Conservation (phyloP, 2,888 invertebrate genomes). For the Torymus auratus region DNA sequence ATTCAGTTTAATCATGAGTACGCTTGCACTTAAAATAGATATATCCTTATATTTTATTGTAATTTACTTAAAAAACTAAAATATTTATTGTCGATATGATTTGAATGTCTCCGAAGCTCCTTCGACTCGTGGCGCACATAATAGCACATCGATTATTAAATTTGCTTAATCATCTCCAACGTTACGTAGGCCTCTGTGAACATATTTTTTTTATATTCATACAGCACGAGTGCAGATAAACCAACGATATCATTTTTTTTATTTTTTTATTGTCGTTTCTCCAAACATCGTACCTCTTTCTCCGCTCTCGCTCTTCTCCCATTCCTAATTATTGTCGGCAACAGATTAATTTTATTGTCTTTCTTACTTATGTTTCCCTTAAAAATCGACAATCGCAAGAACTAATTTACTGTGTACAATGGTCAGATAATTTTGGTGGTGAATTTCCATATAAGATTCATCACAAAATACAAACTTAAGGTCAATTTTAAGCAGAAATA, state of each 20-base stretch:
- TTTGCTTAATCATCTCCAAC: conserved; percentile 36
- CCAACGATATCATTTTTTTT: conserved; percentile 24
- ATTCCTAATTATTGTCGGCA: conserved; percentile 45
- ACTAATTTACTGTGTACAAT: no score
- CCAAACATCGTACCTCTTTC: not conserved
- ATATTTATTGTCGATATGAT: not conserved
- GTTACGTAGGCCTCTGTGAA: conserved; percentile 55
- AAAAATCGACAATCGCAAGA: not conserved
- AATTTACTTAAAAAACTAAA: conserved; percentile 4
- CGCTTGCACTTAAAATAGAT: no score
- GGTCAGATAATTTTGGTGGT: not conserved
- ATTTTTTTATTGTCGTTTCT: conserved; percentile 45
- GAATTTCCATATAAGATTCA: no score
- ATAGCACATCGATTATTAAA: not conserved
- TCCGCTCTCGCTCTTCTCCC: not conserved
- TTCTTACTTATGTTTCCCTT: conserved; percentile 26
- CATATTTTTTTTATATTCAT: conserved; percentile 31
- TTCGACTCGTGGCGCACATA: not conserved
- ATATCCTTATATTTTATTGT: no score
- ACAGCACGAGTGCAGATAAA: conserved; percentile 20
- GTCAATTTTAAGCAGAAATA: no score
- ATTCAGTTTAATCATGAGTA: no score
- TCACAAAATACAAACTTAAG: no score
- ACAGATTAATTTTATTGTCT: conserved; percentile 51
- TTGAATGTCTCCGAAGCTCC: conserved; percentile 31